phyloP scores from a whole-genome alignment of 2,113 vertebrate genomes.

The Muntiacus muntjak region DNA sequence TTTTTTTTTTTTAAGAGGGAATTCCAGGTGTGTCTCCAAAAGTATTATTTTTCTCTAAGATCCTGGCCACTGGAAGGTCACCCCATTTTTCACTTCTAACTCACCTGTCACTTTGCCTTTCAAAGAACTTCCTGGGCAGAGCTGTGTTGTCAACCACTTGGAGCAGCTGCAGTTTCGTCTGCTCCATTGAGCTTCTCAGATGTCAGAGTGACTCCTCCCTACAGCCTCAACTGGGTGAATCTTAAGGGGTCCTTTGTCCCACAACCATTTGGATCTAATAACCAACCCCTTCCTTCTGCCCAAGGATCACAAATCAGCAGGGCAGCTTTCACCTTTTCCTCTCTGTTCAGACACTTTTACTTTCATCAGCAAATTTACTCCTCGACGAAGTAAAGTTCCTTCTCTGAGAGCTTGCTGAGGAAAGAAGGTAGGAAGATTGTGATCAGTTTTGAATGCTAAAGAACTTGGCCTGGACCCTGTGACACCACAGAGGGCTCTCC shows the following conservation, averaged over 20 bases:
- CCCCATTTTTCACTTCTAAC: background rate
- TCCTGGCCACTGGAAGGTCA: background rate
- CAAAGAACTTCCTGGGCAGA: background rate
- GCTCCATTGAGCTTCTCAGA: background rate
- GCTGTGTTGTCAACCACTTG: background rate
- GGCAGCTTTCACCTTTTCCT: background rate
- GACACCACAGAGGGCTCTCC: background rate
- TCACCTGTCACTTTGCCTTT: background rate
- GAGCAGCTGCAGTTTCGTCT: background rate
- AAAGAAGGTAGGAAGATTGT: background rate
- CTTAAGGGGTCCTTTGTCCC: background rate
- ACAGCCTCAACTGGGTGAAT: background rate
- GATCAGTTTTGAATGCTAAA: background rate
- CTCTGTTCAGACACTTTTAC: background rate
- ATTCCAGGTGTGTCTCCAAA: background rate
- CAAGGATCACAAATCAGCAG: background rate
- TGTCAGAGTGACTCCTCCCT: background rate
- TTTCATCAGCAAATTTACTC: background rate
- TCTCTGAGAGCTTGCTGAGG: background rate
- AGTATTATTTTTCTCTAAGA: background rate
- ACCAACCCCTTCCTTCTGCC: background rate
- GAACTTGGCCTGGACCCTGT: background rate
- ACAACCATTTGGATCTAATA: background rate
- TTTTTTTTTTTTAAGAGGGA: background rate
- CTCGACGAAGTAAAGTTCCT: background rate